Conservation (phyloP, 1,140 invertebrate species). For the Lepeophtheirus salmonis region DNA sequence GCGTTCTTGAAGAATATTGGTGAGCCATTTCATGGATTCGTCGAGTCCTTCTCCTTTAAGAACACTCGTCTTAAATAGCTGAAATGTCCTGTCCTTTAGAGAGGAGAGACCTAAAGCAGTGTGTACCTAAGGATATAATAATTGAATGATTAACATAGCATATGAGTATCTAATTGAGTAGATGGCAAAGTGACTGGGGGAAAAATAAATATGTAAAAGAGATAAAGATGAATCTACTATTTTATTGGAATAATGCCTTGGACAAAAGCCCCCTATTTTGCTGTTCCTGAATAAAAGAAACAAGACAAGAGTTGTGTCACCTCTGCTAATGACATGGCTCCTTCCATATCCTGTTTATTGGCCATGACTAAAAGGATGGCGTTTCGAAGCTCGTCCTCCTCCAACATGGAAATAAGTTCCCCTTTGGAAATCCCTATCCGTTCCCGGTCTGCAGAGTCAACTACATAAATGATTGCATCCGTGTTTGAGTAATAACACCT, state of each 20-base stretch:
- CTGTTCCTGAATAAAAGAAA: too few relatives aligned
- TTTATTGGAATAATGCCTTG: too few relatives aligned
- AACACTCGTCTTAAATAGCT: slow-evolving; percentile 98
- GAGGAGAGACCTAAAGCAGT: slow-evolving; percentile 82
- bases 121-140: too few relatives aligned
- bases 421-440: slow-evolving; percentile 23
- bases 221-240: too few relatives aligned
- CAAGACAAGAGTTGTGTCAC: too few relatives aligned
- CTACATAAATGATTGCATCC: slow-evolving; percentile 29
- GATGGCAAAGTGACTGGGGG: too few relatives aligned
- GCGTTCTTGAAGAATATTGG: slow-evolving; percentile 62
- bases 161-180: too few relatives aligned
- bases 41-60: slow-evolving; percentile 93
- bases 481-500: slow-evolving; percentile 45
- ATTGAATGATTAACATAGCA: too few relatives aligned
- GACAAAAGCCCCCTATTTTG: too few relatives aligned
- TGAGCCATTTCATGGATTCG: slow-evolving; percentile 97
- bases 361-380: slow-evolving; percentile 27
- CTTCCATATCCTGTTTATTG: slow-evolving; percentile 25
- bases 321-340: slow-evolving; percentile 15
- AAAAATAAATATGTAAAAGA: too few relatives aligned
- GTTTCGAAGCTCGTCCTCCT: slow-evolving; percentile 44
- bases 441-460: slow-evolving; percentile 23
- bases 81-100: slow-evolving; percentile 89
- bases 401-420: slow-evolving; percentile 22